Conservation (phyloP, 2,113 vertebrate genomes). For the Manacus vitellinus region DNA sequence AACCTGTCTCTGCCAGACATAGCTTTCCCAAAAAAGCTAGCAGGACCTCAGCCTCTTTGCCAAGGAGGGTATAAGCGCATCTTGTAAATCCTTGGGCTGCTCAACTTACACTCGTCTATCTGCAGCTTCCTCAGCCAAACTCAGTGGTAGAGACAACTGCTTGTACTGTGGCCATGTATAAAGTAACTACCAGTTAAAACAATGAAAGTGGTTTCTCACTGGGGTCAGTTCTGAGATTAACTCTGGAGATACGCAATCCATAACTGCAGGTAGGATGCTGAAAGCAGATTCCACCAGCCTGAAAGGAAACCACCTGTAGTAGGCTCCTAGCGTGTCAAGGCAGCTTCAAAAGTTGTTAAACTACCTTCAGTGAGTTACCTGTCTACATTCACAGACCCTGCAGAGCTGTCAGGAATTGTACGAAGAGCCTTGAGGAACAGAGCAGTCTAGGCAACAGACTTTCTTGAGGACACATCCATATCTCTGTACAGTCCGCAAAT, state of each 20-base stretch:
- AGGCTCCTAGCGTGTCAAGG: neutral
- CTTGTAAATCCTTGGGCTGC: constrained; percentile 24
- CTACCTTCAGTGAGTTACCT: neutral
- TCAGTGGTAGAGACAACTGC: neutral
- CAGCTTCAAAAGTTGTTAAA: neutral
- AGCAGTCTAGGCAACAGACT: neutral
- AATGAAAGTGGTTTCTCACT: neutral
- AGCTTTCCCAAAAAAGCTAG: constrained; percentile 37
- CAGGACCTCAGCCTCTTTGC: constrained; percentile 23
- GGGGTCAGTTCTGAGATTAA: neutral
- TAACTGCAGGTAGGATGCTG: neutral
- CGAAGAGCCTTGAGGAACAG: neutral
- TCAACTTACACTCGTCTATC: rapidly evolving
- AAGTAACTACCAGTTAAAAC: neutral
- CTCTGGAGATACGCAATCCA: neutral
- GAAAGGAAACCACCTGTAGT: neutral
- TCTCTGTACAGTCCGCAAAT: neutral
- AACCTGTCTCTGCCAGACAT: constrained; percentile 36
- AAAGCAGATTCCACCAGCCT: neutral
- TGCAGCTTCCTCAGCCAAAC: neutral
- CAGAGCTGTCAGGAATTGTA: neutral
- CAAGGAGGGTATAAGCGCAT: constrained; percentile 16
- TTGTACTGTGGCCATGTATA: neutral
- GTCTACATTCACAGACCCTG: neutral
- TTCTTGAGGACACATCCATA: neutral